Percentiles rank a stretch among this genome's conserved stretches.
These are phyloP conservation scores for Drosophila kanekoi DNA, from an alignment of 2,888 invertebrate genomes.

Conservation along the genomic window DNA sequence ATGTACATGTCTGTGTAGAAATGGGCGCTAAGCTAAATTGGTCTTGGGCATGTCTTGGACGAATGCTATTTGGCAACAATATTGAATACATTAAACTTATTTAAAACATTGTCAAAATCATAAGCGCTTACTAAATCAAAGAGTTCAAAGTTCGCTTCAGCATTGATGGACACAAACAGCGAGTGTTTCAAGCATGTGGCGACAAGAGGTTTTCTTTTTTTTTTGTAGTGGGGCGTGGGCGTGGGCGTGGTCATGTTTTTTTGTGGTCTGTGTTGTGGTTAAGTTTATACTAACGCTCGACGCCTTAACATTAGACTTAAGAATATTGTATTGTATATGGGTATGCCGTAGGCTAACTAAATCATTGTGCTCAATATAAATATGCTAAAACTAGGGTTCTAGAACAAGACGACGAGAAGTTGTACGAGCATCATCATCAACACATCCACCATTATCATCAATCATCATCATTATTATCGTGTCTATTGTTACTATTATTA, in stretches of 20 bases:
- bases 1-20: neutral
- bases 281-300: constrained; percentile 26
- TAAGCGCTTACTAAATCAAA: constrained; percentile 16
- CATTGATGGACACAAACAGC: too few species aligned
- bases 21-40: constrained; percentile 21
- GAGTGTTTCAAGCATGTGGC: constrained; percentile 19
- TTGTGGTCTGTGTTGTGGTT: constrained; percentile 6
- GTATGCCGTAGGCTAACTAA: constrained; percentile 32
- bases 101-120: neutral
- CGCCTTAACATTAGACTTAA: constrained; percentile 38
- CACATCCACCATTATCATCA: constrained; percentile 7
- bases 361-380: constrained; percentile 28
- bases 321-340: neutral
- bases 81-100: neutral
- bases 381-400: constrained; percentile 24
- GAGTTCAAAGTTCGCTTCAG: neutral
- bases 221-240: neutral
- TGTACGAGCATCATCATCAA: constrained; percentile 36
- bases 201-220: neutral
- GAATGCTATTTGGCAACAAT: neutral
- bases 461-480: neutral
- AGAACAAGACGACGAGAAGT: constrained; percentile 39
- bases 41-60: constrained; percentile 11
- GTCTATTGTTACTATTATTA: too few species aligned
- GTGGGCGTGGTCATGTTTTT: neutral